Percentiles rank a stretch among this genome's conserved stretches.
These are phyloP conservation scores for Ameiurus melas DNA, from an alignment of 2,113 vertebrate species.

Conservation along the genomic window DNA sequence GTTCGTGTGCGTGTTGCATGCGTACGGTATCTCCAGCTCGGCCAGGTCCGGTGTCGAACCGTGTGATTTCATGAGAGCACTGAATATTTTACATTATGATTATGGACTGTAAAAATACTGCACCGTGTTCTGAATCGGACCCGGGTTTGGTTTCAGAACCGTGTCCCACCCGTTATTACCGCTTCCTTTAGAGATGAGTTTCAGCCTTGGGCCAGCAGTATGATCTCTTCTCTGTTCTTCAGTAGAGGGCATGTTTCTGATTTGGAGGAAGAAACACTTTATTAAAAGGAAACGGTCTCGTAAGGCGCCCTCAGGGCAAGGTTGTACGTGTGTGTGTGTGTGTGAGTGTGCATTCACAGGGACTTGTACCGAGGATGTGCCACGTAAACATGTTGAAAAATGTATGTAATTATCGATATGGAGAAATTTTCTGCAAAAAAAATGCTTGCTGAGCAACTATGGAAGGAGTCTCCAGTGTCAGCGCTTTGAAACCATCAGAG, in stretches of 20 bases:
- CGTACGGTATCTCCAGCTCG: not conserved
- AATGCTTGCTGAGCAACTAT: not conserved
- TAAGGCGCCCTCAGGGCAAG: not conserved
- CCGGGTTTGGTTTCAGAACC: not conserved
- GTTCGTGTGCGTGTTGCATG: not conserved
- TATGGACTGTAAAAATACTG: not conserved
- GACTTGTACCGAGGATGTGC: not conserved
- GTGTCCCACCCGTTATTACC: not conserved
- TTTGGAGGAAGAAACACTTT: constrained; percentile 5
- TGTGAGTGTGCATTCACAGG: not conserved
- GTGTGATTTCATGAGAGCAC: not conserved
- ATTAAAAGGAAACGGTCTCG: not conserved
- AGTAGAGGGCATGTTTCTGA: not conserved
- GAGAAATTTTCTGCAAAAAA: no score
- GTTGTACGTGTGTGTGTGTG: not conserved
- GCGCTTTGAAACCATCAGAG: not conserved
- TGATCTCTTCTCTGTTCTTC: not conserved
- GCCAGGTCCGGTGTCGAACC: not conserved
- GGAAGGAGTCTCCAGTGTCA: not conserved
- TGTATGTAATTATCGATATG: no score
- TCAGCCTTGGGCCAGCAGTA: not conserved
- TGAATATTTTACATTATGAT: not conserved
- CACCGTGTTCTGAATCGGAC: not conserved
- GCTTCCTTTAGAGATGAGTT: not conserved
- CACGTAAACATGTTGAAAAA: not conserved